phyloP scores from a whole-genome alignment of 2,797 vertebrate species.

The Gymnocypris eckloni region DNA sequence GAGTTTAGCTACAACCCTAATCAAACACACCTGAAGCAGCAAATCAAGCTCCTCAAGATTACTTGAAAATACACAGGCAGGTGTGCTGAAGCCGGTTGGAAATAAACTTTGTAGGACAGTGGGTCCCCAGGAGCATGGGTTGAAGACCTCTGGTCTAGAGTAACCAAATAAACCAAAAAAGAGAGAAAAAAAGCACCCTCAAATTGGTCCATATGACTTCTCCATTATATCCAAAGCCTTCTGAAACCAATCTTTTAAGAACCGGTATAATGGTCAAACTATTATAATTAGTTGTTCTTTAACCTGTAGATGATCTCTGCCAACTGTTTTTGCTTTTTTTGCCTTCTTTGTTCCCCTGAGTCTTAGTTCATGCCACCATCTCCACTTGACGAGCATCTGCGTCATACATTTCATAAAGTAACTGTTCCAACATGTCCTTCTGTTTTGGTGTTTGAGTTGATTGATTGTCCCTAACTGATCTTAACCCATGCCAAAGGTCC shows the following conservation, averaged over 20 bases:
- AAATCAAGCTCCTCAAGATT: no score
- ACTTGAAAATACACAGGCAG: no score
- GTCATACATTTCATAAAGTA: slow-evolving; percentile 47
- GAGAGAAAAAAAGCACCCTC: background rate
- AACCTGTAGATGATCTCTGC: background rate
- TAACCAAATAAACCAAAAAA: background rate
- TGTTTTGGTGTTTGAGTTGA: slow-evolving; percentile 69
- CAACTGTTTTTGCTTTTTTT: slow-evolving; percentile 4
- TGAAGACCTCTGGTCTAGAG: background rate
- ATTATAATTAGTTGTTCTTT: background rate
- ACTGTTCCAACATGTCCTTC: slow-evolving; percentile 54
- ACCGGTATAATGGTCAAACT: background rate
- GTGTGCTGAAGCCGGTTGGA: no score
- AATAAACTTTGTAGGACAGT: no score
- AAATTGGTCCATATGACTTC: background rate
- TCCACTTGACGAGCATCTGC: slow-evolving; percentile 24
- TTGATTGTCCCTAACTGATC: slow-evolving; percentile 75
- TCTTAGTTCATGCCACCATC: background rate
- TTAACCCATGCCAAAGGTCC: slow-evolving; percentile 65
- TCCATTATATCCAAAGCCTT: slow-evolving; percentile 4
- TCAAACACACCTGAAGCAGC: no score
- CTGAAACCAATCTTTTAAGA: background rate
- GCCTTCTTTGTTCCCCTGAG: background rate
- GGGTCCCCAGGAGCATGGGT: no score
- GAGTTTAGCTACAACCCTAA: no score